Evolutionary conservation across 2,888 invertebrate species (phyloP).

Genomic region (Ectobius pallidus): DNA sequence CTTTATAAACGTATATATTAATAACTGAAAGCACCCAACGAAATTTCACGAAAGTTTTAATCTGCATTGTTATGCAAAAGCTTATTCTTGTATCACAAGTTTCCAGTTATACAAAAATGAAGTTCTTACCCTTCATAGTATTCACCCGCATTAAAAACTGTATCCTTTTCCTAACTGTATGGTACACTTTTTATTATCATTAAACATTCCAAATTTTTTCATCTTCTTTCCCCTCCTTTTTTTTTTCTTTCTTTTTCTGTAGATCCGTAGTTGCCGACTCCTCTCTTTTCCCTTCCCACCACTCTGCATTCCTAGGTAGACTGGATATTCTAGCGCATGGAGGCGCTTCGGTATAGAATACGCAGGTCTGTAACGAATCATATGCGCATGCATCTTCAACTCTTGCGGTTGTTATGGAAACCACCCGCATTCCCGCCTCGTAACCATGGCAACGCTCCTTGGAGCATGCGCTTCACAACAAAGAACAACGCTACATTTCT

Average conservation of each 20-base stretch:
- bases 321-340: background rate
- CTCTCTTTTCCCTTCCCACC: conserved; percentile 8
- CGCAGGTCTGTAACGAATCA: conserved; percentile 16
- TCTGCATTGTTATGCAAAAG: no score
- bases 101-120: no score
- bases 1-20: no score
- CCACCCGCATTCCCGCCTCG: conserved; percentile 59
- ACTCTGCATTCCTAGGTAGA: background rate
- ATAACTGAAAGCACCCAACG: no score
- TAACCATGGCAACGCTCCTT: conserved; percentile 53
- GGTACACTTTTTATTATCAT: background rate
- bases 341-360: conserved; percentile 1
- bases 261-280: background rate
- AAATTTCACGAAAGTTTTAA: no score
- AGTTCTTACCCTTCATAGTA: no score
- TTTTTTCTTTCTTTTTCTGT: background rate
- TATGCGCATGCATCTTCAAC: conserved; percentile 25
- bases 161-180: background rate
- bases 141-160: no score
- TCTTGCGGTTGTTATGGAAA: conserved; percentile 54
- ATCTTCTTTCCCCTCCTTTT: background rate
- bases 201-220: background rate
- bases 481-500: conserved; percentile 26
- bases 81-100: no score
- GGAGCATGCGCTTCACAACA: conserved; percentile 43